Evolutionary conservation across 2,888 invertebrate genomes (phyloP), one percentile per base, ranked within the genome.

Genomic region (Dioctria rufipes): DNA sequence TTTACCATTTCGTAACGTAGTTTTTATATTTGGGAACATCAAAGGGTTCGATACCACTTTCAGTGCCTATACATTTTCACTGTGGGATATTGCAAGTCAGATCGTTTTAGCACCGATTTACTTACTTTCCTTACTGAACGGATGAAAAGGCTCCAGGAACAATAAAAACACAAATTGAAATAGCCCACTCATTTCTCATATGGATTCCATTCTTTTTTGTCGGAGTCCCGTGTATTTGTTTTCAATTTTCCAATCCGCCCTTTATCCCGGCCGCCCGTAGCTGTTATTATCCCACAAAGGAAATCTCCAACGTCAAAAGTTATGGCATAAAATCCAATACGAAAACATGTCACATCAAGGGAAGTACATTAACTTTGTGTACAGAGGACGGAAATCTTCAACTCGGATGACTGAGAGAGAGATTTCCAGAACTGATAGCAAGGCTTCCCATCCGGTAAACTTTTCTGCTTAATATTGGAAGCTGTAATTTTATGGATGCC

Each of bases 401-500:
- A 58, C 58, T 6, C 39, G 42, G 40, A 42, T 73, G 54, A 54
- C 60, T 42, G n/a, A n/a, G n/a, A n/a, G 42, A 39, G 58, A 73
- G 71, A 58, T 73, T 73, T 73, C 58, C 73, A 40, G 42, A 42
- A 73, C 42, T 73, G 73, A 73, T 73, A 73, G 54, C 25, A 5
- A n/a, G n/a, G n/a, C 58, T 58, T 58, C 58, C 11, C 42, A 58
- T 49, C 40, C 40, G 40, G 73, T 9, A n/a, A 58, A 58, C 58
- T 73, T n/a, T 73, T 73, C n/a, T 13, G 58, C 40, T 73, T 73
- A 58, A 40, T 73, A 25, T 40, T 73, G 54, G 54, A 58, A 58
- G 13, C 5, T 13, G 73, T 73, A 73, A 80, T 80, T 80, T 80
- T 67, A 80, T 80, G 61, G 61, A 39, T 61, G 69, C 69, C 60